Percentiles rank a stretch among this genome's conserved stretches.
Conservation (phyloP, 2,113 vertebrate species). For the Edolisoma coerulescens region DNA sequence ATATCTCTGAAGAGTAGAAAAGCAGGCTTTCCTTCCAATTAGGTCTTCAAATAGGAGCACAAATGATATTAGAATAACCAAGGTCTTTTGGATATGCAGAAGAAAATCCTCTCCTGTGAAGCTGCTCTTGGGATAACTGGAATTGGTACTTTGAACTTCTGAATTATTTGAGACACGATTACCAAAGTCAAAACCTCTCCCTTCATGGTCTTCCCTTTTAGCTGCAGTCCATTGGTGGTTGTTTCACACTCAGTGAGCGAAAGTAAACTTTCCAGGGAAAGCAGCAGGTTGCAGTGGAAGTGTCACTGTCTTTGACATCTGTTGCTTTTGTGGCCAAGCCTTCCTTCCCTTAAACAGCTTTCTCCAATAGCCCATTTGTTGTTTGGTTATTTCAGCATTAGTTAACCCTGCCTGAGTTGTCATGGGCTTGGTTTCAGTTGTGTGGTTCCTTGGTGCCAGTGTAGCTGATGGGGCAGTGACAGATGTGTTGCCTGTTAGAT, state of each 20-base stretch:
- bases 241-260: rapidly evolving
- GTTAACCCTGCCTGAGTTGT: not conserved
- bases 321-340: not conserved
- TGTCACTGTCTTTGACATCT: not conserved
- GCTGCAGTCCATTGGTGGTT: not conserved
- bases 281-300: not conserved
- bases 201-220: not conserved
- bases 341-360: not conserved
- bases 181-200: not conserved
- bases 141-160: not conserved
- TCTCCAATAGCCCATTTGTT: not conserved
- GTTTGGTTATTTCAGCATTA: not conserved
- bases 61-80: not conserved
- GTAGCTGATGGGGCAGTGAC: not conserved
- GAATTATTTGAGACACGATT: not conserved
- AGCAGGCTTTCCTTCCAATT: not conserved
- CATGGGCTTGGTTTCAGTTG: not conserved
- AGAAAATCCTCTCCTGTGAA: not conserved
- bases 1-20: not conserved
- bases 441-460: not conserved
- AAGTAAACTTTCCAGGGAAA: not conserved
- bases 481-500: not conserved
- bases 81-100: not conserved
- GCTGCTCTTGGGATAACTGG: not conserved
- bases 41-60: not conserved